Conservation (phyloP, 2,113 vertebrate species). For the Rhinolophus sinicus region DNA sequence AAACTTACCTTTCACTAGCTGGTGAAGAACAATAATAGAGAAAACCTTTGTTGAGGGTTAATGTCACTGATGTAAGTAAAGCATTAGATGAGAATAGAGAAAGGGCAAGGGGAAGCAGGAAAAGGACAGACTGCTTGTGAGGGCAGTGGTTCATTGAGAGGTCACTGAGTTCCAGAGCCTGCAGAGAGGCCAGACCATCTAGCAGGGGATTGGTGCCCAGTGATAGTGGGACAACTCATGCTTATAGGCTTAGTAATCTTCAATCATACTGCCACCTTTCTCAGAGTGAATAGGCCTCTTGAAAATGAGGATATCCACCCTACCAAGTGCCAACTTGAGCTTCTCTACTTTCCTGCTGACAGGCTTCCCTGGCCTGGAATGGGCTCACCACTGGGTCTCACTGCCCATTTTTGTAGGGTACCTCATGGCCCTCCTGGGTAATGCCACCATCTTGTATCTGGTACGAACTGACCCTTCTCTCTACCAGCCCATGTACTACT, state of each 20-base stretch:
- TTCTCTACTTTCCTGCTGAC: neutral
- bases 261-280: neutral
- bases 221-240: neutral
- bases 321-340: neutral
- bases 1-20: neutral
- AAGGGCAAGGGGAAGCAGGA: neutral
- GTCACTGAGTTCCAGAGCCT: neutral
- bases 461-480: neutral
- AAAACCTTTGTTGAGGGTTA: neutral
- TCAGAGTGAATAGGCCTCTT: neutral
- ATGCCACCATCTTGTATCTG: constrained; percentile 41
- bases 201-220: neutral
- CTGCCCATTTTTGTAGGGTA: constrained; percentile 38
- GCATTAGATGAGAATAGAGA: neutral
- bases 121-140: neutral
- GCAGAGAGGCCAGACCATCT: neutral
- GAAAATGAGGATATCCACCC: neutral
- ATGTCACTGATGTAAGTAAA: neutral
- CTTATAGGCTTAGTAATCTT: neutral
- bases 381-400: constrained; percentile 48
- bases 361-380: constrained; percentile 53
- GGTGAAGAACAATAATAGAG: neutral
- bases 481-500: constrained; percentile 57
- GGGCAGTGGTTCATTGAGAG: neutral
- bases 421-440: neutral